phyloP scores from a whole-genome alignment of 2,113 vertebrate genomes.

The Brachionichthys hirsutus region DNA sequence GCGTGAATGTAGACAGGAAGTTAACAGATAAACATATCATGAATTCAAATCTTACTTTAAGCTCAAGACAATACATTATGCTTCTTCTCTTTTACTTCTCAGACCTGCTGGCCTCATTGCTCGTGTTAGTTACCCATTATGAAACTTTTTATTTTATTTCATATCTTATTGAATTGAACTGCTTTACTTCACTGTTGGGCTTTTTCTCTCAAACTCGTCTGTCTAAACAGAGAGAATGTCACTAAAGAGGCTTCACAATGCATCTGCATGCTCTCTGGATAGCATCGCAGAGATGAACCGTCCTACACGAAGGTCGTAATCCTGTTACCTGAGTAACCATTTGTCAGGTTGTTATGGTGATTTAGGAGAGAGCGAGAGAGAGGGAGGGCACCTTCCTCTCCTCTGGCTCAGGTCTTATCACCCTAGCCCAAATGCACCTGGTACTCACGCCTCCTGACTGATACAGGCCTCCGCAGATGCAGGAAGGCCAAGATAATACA shows the following conservation, averaged over 20 bases:
- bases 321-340: slow-evolving; percentile 65
- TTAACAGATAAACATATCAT: slow-evolving; percentile 44
- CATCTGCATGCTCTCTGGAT: slow-evolving; percentile 22
- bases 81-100: neutral
- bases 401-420: slow-evolving; percentile 65
- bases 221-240: slow-evolving; percentile 18
- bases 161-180: slow-evolving; percentile 72
- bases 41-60: slow-evolving; percentile 51
- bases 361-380: slow-evolving; percentile 14
- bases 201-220: slow-evolving; percentile 18
- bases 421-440: slow-evolving; percentile 49
- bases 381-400: slow-evolving; percentile 28
- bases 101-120: slow-evolving; percentile 22
- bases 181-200: slow-evolving; percentile 13
- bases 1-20: slow-evolving; percentile 19
- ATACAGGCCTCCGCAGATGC: slow-evolving; percentile 45
- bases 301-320: slow-evolving; percentile 50
- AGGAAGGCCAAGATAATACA: slow-evolving; percentile 52
- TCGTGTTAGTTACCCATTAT: slow-evolving; percentile 46
- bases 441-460: slow-evolving; percentile 51
- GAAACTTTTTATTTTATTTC: slow-evolving; percentile 70
- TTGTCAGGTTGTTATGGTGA: slow-evolving; percentile 59
- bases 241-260: slow-evolving; percentile 16
- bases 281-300: slow-evolving; percentile 35
- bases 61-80: slow-evolving; percentile 47